Conservation (phyloP, 2,888 invertebrate genomes). For the Cataglyphis livida region DNA sequence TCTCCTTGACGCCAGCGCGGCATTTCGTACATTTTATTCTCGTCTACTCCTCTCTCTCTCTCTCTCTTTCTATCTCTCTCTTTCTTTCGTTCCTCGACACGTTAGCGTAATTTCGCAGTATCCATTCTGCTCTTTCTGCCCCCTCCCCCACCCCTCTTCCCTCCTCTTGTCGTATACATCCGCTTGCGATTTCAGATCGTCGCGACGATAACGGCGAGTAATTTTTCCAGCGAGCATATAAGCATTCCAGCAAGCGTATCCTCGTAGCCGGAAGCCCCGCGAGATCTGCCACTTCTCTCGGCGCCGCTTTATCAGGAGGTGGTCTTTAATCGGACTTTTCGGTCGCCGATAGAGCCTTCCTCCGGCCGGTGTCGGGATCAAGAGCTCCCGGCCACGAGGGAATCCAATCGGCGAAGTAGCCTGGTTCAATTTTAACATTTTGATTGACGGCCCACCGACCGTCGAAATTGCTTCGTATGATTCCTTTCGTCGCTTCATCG, state of each 20-base stretch:
- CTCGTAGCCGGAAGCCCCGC: conserved; percentile 38
- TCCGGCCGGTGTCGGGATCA: conserved; percentile 51
- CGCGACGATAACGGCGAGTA: conserved; percentile 51
- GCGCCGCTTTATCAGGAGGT: conserved; percentile 45
- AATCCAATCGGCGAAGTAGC: conserved; percentile 50
- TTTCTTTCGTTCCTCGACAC: not conserved
- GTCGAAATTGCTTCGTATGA: conserved; percentile 50
- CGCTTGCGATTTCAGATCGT: conserved; percentile 42
- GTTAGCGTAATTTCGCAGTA: conserved; percentile 12
- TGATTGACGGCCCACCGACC: conserved; percentile 44
- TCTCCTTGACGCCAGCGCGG: conserved; percentile 66
- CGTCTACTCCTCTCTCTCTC: conserved; percentile 20
- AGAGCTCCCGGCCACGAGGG: conserved; percentile 43
- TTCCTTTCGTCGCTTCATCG: conserved; percentile 51
- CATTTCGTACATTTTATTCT: conserved; percentile 64
- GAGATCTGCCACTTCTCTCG: conserved; percentile 49
- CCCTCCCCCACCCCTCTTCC: not conserved
- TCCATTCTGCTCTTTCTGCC: not conserved
- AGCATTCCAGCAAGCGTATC: conserved; percentile 6
- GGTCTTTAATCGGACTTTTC: conserved; percentile 53
- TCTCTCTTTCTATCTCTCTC: conserved; percentile 16
- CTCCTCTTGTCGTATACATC: not conserved
- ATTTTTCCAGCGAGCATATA: conserved; percentile 35
- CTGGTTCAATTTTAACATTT: conserved; percentile 60
- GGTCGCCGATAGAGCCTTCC: conserved; percentile 54